Conservation (phyloP, 2,888 invertebrate genomes). For the Heliconius ismenius region DNA sequence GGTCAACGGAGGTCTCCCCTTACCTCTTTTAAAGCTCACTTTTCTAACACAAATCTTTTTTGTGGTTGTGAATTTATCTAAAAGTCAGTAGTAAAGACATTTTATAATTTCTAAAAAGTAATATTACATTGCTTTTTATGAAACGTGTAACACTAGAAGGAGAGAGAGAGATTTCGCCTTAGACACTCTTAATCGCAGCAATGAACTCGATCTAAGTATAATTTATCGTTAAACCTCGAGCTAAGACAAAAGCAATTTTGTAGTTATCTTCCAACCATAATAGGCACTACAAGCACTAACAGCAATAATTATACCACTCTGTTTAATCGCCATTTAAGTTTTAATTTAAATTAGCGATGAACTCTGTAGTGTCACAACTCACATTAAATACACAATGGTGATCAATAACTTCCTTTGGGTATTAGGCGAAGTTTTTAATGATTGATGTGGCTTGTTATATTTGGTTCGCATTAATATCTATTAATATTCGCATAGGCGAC, state of each 20-base stretch:
- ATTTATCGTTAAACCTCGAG: conserved; percentile 14
- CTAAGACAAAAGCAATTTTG: conserved; percentile 19
- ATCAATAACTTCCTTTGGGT: neutral
- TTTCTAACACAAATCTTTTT: too few species aligned
- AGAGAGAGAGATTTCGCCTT: neutral
- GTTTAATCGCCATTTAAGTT: conserved; percentile 9
- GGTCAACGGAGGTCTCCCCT: too few species aligned
- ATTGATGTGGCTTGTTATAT: too few species aligned
- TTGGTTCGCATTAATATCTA: too few species aligned
- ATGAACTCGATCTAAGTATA: conserved; percentile 7
- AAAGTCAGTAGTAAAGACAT: too few species aligned
- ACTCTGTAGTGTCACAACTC: neutral
- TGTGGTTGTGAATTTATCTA: too few species aligned
- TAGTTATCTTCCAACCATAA: conserved; percentile 18
- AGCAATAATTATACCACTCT: neutral
- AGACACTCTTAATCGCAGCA: neutral
- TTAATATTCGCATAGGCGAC: too few species aligned
- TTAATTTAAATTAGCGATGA: neutral
- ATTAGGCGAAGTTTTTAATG: too few species aligned
- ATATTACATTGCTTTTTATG: too few species aligned
- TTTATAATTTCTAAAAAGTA: too few species aligned
- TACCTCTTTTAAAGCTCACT: too few species aligned
- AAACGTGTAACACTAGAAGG: too few species aligned
- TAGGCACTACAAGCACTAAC: conserved; percentile 17
- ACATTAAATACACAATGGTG: neutral